These are phyloP conservation scores for Chlamydotis undulata DNA, from an alignment of 2,113 vertebrate genomes.

Conservation along the genomic window DNA sequence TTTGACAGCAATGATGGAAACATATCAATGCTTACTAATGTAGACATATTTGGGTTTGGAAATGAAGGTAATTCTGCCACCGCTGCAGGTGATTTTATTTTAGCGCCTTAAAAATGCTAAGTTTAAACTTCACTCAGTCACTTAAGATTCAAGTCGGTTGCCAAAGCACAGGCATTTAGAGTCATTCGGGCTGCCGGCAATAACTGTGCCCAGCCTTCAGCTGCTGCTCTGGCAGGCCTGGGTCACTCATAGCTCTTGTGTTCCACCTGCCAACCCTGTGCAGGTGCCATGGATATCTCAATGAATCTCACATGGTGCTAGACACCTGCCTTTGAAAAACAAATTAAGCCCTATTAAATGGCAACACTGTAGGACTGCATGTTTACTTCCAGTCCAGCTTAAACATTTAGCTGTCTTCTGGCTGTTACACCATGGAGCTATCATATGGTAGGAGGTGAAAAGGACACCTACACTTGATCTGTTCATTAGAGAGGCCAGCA, in stretches of 20 bases:
- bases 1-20: neutral
- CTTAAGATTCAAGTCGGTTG: neutral
- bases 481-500: neutral
- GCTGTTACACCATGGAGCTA: neutral
- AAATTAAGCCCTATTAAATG: neutral
- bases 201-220: neutral
- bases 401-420: neutral
- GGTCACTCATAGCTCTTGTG: neutral
- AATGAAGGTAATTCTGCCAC: neutral
- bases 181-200: neutral
- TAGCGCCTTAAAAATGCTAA: neutral
- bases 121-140: neutral
- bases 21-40: neutral
- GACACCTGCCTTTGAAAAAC: neutral
- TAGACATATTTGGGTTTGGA: neutral
- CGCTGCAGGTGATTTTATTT: conserved; percentile 21
- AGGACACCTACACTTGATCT: neutral
- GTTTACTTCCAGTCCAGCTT: neutral
- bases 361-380: neutral
- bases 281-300: neutral
- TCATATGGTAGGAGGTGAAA: neutral
- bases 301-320: neutral
- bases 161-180: neutral
- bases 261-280: neutral
- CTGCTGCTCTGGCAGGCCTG: neutral